Evolutionary conservation across 2,113 vertebrate species (phyloP).

Genomic region (Antidorcas marsupialis): DNA sequence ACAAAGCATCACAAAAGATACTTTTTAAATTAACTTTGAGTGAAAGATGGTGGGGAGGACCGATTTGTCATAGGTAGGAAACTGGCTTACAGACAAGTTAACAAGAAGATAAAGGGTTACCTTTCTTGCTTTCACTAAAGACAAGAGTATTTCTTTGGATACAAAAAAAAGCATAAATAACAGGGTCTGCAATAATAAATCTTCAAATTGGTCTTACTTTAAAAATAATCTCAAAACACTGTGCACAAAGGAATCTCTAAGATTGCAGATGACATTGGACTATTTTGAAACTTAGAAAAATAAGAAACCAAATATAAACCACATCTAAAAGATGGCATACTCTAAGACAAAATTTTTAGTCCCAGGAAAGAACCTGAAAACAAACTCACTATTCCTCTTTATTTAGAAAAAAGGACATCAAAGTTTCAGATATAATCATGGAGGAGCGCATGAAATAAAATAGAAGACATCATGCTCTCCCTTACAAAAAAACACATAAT

Average conservation of each 20-base stretch:
- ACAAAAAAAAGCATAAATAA: neutral
- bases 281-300: neutral
- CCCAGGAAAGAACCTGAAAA: neutral
- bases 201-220: neutral
- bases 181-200: neutral
- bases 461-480: neutral
- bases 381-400: neutral
- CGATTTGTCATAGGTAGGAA: neutral
- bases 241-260: neutral
- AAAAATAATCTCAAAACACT: neutral
- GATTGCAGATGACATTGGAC: neutral
- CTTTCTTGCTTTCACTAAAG: neutral
- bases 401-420: neutral
- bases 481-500: neutral
- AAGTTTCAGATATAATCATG: conserved; percentile 4
- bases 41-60: neutral
- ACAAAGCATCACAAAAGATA: neutral
- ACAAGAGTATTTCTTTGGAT: neutral
- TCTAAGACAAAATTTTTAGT: neutral
- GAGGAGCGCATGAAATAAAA: neutral
- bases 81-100: neutral
- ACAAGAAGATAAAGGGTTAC: neutral
- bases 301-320: conserved; percentile 11
- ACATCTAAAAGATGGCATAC: neutral
- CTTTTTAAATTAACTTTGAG: neutral